Conservation (phyloP, 2,113 vertebrate species). For the Castor canadensis region DNA sequence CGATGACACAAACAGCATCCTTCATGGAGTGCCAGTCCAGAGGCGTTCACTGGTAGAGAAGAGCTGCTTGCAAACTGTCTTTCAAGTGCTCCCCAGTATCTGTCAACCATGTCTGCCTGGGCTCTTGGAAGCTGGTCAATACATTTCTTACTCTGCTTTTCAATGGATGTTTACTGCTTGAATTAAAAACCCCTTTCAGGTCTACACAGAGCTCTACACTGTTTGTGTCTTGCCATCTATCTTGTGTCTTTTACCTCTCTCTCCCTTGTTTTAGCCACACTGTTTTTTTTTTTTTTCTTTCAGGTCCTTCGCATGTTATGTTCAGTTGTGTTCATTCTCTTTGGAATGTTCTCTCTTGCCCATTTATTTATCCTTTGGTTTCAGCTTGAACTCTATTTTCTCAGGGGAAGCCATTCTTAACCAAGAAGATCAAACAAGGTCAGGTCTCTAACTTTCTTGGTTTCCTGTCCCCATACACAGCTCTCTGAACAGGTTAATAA, state of each 20-base stretch:
- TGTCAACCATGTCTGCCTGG: neutral
- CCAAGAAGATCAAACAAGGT: neutral
- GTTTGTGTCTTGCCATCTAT: neutral
- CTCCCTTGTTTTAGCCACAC: neutral
- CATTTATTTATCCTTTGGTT: neutral
- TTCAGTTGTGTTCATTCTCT: neutral
- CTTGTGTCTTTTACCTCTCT: neutral
- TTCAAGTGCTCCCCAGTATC: neutral
- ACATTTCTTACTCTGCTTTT: neutral
- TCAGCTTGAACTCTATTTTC: neutral
- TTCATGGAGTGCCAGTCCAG: neutral
- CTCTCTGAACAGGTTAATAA: neutral
- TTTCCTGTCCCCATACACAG: no score
- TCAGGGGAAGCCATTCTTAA: neutral
- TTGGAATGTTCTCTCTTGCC: neutral
- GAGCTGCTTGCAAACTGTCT: neutral
- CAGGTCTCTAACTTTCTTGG: neutral
- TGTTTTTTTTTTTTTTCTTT: neutral
- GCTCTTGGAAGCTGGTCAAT: neutral
- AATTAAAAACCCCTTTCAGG: neutral
- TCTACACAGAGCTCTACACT: accelerated
- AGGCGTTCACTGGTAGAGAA: neutral
- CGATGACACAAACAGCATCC: conserved; percentile 11
- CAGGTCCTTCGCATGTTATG: neutral
- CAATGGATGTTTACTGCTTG: neutral